phyloP scores from a whole-genome alignment of 2,113 vertebrate species.

The Marmota monax region DNA sequence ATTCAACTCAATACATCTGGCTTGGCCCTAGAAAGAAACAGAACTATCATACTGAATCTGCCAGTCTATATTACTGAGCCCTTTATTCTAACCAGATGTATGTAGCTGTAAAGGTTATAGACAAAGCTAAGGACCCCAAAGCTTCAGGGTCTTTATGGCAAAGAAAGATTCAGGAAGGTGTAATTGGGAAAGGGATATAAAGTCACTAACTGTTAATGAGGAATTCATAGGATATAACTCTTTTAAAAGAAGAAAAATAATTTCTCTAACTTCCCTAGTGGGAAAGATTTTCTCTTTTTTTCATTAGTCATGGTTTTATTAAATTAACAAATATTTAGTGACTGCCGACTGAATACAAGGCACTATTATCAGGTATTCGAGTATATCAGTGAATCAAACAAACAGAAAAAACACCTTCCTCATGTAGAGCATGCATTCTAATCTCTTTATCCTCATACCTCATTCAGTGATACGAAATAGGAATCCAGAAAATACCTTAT shows the following conservation, averaged over 20 bases:
- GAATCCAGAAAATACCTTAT: not conserved
- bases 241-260: not conserved
- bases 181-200: not conserved
- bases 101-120: not conserved
- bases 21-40: not conserved
- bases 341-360: not conserved
- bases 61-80: not conserved
- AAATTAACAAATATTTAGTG: not conserved
- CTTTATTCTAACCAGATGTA: not conserved
- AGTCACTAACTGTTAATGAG: not conserved
- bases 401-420: not conserved
- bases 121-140: not conserved
- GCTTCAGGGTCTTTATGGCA: not conserved
- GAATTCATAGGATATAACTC: not conserved
- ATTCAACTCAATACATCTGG: not conserved
- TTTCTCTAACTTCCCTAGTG: not conserved
- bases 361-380: not conserved
- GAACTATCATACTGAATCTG: not conserved
- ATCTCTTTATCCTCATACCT: not conserved
- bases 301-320: not conserved
- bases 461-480: not conserved
- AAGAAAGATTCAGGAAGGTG: too few relatives aligned
- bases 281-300: not conserved
- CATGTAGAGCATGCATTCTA: not conserved
- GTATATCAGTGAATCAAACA: not conserved